phyloP scores from a whole-genome alignment of 37 sponge, comb jelly and placozoan genomes.

The Lycopodina hypogea region DNA sequence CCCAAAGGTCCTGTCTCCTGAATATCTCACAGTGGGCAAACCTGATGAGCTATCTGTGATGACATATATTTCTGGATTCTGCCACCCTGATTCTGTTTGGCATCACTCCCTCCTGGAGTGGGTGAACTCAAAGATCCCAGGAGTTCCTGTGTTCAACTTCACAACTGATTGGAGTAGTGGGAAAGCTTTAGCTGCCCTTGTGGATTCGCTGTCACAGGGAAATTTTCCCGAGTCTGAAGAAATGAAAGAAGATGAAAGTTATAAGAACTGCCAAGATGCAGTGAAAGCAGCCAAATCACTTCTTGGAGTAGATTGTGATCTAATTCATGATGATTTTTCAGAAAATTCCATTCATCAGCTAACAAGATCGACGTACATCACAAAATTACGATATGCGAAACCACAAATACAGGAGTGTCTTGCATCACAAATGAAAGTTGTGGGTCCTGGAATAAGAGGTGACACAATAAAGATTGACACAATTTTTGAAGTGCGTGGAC shows the following conservation, averaged over 20 bases:
- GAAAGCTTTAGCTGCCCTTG: slow-evolving; percentile 57
- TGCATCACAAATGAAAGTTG: not conserved
- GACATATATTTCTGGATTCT: slow-evolving; percentile 77
- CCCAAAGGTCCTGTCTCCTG: slow-evolving; percentile 49
- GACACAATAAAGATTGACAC: not conserved
- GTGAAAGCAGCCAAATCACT: slow-evolving; percentile 69
- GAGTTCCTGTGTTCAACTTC: slow-evolving; percentile 49
- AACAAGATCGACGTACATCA: slow-evolving; percentile 75
- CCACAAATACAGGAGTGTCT: not conserved
- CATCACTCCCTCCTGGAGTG: slow-evolving; percentile 56
- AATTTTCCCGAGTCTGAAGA: slow-evolving; percentile 31
- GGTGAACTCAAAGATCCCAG: slow-evolving; percentile 60
- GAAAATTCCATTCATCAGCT: slow-evolving; percentile 66
- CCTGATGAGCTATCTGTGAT: slow-evolving; percentile 76
- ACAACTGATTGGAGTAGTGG: slow-evolving; percentile 69
- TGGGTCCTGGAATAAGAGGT: not conserved
- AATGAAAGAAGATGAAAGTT: slow-evolving; percentile 18
- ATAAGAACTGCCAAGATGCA: slow-evolving; percentile 72
- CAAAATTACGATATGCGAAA: slow-evolving; percentile 50
- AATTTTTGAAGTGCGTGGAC: not conserved
- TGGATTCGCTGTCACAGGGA: slow-evolving; percentile 43
- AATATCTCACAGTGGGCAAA: slow-evolving; percentile 35
- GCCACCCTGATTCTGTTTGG: slow-evolving; percentile 52
- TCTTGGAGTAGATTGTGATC: slow-evolving; percentile 52
- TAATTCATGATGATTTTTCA: slow-evolving; percentile 58